Conservation (phyloP, 2,113 vertebrate species). For the Crotalus tigris region DNA sequence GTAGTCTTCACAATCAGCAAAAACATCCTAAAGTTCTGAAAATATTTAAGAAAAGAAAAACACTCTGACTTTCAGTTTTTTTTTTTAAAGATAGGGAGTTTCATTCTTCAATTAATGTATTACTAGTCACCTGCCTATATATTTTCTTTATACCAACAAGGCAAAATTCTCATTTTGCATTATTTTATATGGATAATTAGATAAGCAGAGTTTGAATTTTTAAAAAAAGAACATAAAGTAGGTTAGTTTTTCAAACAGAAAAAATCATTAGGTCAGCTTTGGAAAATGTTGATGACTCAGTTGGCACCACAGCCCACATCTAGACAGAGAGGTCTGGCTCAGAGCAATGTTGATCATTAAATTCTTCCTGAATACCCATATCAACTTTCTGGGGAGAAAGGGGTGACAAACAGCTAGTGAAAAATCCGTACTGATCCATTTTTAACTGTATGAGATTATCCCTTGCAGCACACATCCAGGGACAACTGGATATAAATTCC, state of each 20-base stretch:
- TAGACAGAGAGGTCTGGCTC: constrained; percentile 10
- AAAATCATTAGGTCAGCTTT: constrained; percentile 5
- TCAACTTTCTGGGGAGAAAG: neutral
- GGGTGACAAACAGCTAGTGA: neutral
- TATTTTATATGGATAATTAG: neutral
- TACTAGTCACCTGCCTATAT: neutral
- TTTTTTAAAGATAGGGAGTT: neutral
- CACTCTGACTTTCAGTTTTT: neutral
- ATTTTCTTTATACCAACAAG: neutral
- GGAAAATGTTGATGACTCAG: constrained; percentile 10
- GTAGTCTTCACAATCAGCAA: neutral
- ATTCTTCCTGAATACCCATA: neutral
- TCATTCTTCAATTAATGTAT: neutral
- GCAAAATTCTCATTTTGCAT: neutral
- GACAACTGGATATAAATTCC: neutral
- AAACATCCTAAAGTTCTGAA: neutral
- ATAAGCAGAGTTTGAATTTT: neutral
- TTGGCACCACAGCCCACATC: neutral
- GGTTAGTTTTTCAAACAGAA: neutral
- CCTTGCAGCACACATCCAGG: neutral
- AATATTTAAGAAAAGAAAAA: neutral
- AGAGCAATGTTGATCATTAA: neutral
- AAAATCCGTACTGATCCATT: neutral
- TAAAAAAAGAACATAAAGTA: neutral
- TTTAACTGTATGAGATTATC: neutral